Base-by-base conservation (phyloP, 2,888 invertebrate genomes). In the Dorcus hopei region DNA sequence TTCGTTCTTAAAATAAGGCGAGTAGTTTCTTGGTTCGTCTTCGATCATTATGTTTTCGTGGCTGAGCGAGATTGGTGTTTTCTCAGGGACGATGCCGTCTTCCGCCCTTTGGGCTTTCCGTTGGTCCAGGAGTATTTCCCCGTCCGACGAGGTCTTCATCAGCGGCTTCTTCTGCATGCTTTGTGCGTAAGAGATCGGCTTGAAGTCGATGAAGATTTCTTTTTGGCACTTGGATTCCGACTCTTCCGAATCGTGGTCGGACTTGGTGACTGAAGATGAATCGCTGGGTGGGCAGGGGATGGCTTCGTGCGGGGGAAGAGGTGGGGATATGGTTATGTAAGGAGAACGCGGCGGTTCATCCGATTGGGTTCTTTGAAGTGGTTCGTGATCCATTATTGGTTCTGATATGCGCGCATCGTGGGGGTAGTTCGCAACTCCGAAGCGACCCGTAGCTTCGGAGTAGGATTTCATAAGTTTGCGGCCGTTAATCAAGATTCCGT, bases 141-240 rank as follows among this genome's bases (percentile, higher is more conserved):
- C 90, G 76, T 93, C 91, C 0, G 91, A 92, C 61, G 90, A 80
- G 0, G 91, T 91, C 80, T 91, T 92, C 59, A 88, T 87, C 59
- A 91, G 78, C 3, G 74, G 75, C 69, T 80, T 71, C 65, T 77
- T 74, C 77, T 77, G 69, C 80, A 81, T 68, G 23, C 77, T 72
- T 52, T 85, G 85, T 53, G 87, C 86, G 14, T 88, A 86, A 9
- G 86, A 79, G 62, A 86, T 84, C 5, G 93, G 93, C 77, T 93
- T 92, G 74, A 93, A 93, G 74, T 93, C 91, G 65, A 93, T 93
- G 62, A 93, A 88, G 57, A 93, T 93, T 79, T 93, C 93, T 68
- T 86, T 85, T 74, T 89, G 88, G 70, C 87, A 87, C 67, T 86
- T 84, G 63, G 85, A 81, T 73, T 84, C 81, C 49, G 75, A 77